Conservation (phyloP, 2,888 invertebrate genomes). For the Helobdella robusta region DNA sequence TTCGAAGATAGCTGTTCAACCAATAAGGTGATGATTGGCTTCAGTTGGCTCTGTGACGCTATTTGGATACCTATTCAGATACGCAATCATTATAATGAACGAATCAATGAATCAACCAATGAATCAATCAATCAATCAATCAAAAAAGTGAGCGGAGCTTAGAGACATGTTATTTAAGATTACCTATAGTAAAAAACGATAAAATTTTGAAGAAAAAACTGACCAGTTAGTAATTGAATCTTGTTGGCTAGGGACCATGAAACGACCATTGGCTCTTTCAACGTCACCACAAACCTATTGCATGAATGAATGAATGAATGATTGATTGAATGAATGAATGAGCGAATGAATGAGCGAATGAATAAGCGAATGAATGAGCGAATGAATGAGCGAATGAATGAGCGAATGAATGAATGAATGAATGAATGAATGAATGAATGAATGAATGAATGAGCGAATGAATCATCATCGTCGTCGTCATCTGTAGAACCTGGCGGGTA, state of each 20-base stretch:
- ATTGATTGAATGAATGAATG: background rate
- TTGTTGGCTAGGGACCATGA: constrained; percentile 65
- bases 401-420: too few species aligned
- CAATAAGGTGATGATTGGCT: constrained; percentile 11
- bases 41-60: constrained; percentile 17
- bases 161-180: too few species aligned
- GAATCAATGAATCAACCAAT: constrained; percentile 21
- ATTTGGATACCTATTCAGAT: constrained; percentile 26
- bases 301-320: background rate
- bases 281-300: constrained; percentile 62
- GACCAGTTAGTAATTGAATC: constrained; percentile 55
- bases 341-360: too few species aligned
- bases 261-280: constrained; percentile 78
- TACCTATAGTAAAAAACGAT: too few species aligned
- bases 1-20: constrained; percentile 14
- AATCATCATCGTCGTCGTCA: too few species aligned
- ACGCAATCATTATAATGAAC: constrained; percentile 1
- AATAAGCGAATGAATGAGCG: too few species aligned
- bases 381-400: too few species aligned
- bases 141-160: too few species aligned
- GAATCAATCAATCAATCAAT: too few species aligned
- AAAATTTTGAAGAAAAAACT: too few species aligned
- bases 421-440: too few species aligned
- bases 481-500: constrained; percentile 77
- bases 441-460: too few species aligned